Evolutionary conservation across 1,140 invertebrate genomes (phyloP).

Genomic region (Liolophura sinensis): DNA sequence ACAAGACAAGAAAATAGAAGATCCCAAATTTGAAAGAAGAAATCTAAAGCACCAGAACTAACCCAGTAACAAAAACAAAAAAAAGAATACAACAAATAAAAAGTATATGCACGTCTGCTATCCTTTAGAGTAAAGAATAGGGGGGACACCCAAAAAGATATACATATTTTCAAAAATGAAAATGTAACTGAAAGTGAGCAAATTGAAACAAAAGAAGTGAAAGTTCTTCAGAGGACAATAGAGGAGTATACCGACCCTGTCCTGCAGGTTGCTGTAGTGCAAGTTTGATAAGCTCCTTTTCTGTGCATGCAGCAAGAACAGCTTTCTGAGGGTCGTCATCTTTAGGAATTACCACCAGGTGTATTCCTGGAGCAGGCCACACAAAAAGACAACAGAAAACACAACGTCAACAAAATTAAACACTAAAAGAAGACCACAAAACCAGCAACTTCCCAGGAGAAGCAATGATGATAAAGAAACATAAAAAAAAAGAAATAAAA

Average conservation of each 20-base stretch:
- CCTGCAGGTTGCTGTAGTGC: slow-evolving; percentile 40
- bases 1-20: no score
- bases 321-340: slow-evolving; percentile 45
- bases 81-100: no score
- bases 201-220: background rate
- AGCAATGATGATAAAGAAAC: slow-evolving; percentile 5
- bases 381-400: slow-evolving; percentile 29
- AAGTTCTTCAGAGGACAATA: background rate
- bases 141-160: no score
- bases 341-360: slow-evolving; percentile 50
- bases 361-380: slow-evolving; percentile 40
- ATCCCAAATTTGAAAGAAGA: no score
- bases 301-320: slow-evolving; percentile 48
- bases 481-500: slow-evolving; percentile 6
- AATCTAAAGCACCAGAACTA: no score
- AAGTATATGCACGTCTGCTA: no score
- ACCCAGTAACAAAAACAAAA: no score
- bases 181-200: background rate
- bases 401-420: background rate
- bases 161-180: no score
- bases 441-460: slow-evolving; percentile 1
- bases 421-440: slow-evolving; percentile 9
- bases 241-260: slow-evolving; percentile 1
- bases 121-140: no score
- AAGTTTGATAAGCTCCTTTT: slow-evolving; percentile 45